Evolutionary conservation across 2,113 vertebrate species (phyloP).

Genomic region (Thinocorus orbignyianus): DNA sequence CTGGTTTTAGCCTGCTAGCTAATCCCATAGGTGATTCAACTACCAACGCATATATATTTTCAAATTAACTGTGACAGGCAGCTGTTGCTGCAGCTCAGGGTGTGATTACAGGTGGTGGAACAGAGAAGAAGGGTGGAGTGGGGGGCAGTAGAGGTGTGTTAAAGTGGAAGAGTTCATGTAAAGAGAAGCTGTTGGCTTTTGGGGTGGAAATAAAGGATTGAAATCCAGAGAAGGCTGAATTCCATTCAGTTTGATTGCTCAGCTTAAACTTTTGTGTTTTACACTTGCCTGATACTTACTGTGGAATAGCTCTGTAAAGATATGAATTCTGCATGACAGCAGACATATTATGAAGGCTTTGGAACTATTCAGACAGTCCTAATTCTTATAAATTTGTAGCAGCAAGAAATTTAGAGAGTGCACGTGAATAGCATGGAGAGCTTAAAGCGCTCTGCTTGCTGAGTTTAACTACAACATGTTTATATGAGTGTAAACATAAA

Average conservation of each 20-base stretch:
- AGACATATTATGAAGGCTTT: fast-evolving
- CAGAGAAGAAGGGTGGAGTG: neutral
- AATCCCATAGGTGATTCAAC: fast-evolving
- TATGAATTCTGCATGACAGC: fast-evolving
- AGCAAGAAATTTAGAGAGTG: neutral
- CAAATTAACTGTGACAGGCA: neutral
- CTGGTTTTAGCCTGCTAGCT: neutral
- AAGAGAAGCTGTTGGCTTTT: neutral
- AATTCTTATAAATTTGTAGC: neutral
- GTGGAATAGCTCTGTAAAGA: neutral
- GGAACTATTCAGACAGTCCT: neutral
- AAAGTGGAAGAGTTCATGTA: neutral
- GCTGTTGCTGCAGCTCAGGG: neutral
- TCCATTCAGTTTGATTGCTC: neutral
- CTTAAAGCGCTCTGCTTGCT: neutral
- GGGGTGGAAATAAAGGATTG: neutral
- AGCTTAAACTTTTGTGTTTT: neutral
- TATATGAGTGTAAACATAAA: too few relatives aligned
- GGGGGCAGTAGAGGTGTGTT: neutral
- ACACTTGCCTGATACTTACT: neutral
- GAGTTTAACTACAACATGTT: neutral
- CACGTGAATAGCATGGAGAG: neutral
- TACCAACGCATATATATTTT: neutral
- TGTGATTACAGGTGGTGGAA: fast-evolving
- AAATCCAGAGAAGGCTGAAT: neutral